These are phyloP conservation scores for Artibeus lituratus DNA, from an alignment of 2,797 vertebrate genomes.

Conservation along the genomic window DNA sequence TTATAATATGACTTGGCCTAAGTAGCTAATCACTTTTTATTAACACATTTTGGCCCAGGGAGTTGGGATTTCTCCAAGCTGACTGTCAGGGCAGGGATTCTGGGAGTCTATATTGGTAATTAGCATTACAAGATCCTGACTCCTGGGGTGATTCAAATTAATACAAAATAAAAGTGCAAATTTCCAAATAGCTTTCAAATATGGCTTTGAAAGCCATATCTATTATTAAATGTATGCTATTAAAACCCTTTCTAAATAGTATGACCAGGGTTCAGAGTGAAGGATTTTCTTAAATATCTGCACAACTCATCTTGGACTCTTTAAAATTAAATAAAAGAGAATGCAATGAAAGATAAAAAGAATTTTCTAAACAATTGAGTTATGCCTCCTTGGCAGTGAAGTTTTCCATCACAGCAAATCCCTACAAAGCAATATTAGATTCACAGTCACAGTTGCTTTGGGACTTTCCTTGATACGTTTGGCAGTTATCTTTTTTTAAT, in stretches of 20 bases:
- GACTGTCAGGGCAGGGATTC: slow-evolving; percentile 77
- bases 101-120: slow-evolving; percentile 79
- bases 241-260: slow-evolving; percentile 63
- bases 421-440: slow-evolving; percentile 74
- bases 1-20: slow-evolving; percentile 69
- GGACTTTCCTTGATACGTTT: slow-evolving; percentile 69
- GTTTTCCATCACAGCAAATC: slow-evolving; percentile 70
- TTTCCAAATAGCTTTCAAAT: slow-evolving; percentile 74
- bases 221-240: slow-evolving; percentile 72
- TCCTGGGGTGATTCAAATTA: slow-evolving; percentile 78
- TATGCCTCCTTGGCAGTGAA: slow-evolving; percentile 63
- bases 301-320: slow-evolving; percentile 64
- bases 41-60: slow-evolving; percentile 78
- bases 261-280: slow-evolving; percentile 29
- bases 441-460: slow-evolving; percentile 67
- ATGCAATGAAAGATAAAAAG: slow-evolving; percentile 65
- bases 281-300: slow-evolving; percentile 63
- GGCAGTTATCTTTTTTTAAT: slow-evolving; percentile 77
- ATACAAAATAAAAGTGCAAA: slow-evolving; percentile 77
- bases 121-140: slow-evolving; percentile 78
- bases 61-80: slow-evolving; percentile 74
- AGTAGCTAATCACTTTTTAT: slow-evolving; percentile 80
- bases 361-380: slow-evolving; percentile 66
- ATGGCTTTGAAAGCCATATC: slow-evolving; percentile 72
- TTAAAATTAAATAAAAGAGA: slow-evolving; percentile 67